Evolutionary conservation across 2,888 invertebrate genomes (phyloP).

Genomic region (Drosophila mimetica): DNA sequence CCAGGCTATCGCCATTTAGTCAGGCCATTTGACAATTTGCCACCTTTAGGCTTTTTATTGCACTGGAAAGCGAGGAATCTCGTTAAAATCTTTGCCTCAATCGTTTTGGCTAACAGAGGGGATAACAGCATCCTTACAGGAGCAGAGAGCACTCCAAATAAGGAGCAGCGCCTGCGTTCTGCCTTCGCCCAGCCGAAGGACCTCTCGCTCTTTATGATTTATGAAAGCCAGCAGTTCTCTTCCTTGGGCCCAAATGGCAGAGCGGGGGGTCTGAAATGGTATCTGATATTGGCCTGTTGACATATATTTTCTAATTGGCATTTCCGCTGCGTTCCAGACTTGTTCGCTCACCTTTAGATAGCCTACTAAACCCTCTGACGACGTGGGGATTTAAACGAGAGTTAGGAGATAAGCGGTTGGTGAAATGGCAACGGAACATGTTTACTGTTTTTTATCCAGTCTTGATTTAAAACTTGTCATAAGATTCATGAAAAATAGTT

Average conservation of each 20-base stretch:
- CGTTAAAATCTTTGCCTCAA: slow-evolving; percentile 34
- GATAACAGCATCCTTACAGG: slow-evolving; percentile 54
- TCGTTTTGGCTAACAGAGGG: slow-evolving; percentile 29
- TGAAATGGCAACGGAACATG: neutral
- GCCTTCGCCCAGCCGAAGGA: slow-evolving; percentile 37
- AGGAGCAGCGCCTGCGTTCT: slow-evolving; percentile 56
- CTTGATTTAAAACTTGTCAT: too few relatives aligned
- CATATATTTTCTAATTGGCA: slow-evolving; percentile 75
- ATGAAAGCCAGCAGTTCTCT: slow-evolving; percentile 29
- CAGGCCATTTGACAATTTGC: slow-evolving; percentile 62
- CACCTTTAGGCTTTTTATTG: slow-evolving; percentile 50
- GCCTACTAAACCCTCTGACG: slow-evolving; percentile 8
- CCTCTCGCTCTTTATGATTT: slow-evolving; percentile 28
- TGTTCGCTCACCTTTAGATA: slow-evolving; percentile 15
- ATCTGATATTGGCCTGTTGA: slow-evolving; percentile 65
- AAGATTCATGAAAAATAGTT: too few relatives aligned
- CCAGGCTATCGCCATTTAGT: slow-evolving; percentile 43
- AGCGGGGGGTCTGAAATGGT: slow-evolving; percentile 18
- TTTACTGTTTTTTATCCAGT: too few relatives aligned
- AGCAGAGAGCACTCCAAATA: slow-evolving; percentile 31
- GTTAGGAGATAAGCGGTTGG: neutral
- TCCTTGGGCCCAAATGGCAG: neutral
- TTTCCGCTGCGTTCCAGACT: slow-evolving; percentile 54
- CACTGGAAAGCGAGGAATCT: slow-evolving; percentile 48
- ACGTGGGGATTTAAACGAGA: neutral